Percentiles rank a stretch among this genome's conserved stretches.
Conservation (phyloP, 1,140 invertebrate species). For the Stratiolaelaps scimitus region DNA sequence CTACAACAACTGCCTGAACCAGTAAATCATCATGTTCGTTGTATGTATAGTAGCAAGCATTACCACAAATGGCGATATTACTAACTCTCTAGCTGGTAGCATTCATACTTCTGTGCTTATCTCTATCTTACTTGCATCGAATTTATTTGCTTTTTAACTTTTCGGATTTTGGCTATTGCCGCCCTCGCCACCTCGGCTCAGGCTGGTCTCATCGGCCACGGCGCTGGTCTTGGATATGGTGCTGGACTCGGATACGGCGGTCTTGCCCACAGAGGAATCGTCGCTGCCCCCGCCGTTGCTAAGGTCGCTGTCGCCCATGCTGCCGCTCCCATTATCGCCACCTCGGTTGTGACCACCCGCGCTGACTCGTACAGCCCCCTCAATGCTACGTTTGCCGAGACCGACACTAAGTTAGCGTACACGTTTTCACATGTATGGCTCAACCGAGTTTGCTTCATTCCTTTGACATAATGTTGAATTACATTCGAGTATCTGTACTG, state of each 20-base stretch:
- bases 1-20: too few species aligned
- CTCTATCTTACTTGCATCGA: too few species aligned
- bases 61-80: too few species aligned
- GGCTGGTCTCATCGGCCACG: neutral
- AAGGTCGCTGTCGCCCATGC: neutral
- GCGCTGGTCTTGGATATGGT: neutral
- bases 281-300: neutral
- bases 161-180: neutral
- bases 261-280: neutral
- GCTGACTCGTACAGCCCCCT: conserved; percentile 2
- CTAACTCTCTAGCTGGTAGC: too few species aligned
- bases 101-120: too few species aligned
- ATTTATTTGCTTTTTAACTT: neutral
- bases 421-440: too few species aligned
- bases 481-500: too few species aligned
- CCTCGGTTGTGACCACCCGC: conserved; percentile 6
- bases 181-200: neutral
- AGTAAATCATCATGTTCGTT: too few species aligned
- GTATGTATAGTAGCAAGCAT: too few species aligned
- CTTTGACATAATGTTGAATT: too few species aligned
- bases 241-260: conserved; percentile 4
- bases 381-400: neutral
- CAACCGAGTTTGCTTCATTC: too few species aligned
- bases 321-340: conserved; percentile 13
- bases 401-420: too few species aligned